Evolutionary conservation across 2,888 invertebrate species (phyloP).

Genomic region (Conops quadrifasciatus): DNA sequence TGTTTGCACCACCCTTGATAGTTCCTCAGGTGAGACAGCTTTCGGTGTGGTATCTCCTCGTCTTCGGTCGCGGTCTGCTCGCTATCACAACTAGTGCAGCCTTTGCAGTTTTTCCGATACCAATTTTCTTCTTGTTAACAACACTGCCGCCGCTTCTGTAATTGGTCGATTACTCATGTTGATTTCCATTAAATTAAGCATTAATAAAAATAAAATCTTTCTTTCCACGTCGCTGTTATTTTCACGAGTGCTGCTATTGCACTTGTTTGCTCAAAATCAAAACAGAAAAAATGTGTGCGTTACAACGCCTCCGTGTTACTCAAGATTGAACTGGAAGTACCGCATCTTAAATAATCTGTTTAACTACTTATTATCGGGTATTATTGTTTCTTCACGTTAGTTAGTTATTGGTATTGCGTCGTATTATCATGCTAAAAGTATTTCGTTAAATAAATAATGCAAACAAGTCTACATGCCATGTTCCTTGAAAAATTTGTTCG

Average conservation of each 20-base stretch:
- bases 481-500: no score
- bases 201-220: constrained; percentile 24
- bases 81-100: constrained; percentile 55
- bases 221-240: constrained; percentile 29
- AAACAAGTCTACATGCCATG: no score
- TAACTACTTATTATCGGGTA: neutral
- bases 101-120: constrained; percentile 24
- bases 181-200: constrained; percentile 6
- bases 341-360: neutral
- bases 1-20: neutral
- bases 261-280: constrained; percentile 21
- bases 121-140: constrained; percentile 14
- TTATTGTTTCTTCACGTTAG: neutral
- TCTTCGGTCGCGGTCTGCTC: constrained; percentile 16
- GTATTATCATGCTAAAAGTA: no score
- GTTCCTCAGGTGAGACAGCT: neutral
- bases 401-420: no score
- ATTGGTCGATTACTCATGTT: constrained; percentile 32
- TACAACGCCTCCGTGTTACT: neutral
- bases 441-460: no score
- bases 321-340: neutral
- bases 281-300: constrained; percentile 20
- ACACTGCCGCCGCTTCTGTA: constrained; percentile 2
- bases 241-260: constrained; percentile 34
- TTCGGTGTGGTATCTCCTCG: no score